Conservation (phyloP, 2,797 vertebrate genomes). For the Stomatorhinus walkeri region DNA sequence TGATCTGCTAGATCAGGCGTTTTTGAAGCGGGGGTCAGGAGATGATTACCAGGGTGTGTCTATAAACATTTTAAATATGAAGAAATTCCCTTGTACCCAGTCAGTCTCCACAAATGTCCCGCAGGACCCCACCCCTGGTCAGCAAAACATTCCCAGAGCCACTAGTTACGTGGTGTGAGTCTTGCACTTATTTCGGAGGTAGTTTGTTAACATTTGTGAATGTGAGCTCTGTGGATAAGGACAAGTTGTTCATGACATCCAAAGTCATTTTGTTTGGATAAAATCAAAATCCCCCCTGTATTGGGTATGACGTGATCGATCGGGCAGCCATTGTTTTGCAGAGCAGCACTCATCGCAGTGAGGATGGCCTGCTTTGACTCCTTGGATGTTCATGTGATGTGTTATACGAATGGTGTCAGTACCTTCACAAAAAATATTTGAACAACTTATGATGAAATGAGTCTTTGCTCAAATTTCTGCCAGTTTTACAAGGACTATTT, state of each 20-base stretch:
- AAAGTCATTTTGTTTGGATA: background rate
- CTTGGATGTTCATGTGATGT: constrained; percentile 37
- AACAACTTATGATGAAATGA: constrained; percentile 37
- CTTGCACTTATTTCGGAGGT: background rate
- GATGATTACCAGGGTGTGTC: background rate
- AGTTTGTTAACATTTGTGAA: background rate
- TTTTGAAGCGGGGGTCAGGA: background rate
- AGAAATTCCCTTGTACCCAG: background rate
- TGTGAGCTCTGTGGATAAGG: background rate
- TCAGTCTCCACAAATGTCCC: background rate
- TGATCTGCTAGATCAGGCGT: background rate
- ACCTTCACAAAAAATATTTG: constrained; percentile 38
- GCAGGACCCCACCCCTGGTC: background rate
- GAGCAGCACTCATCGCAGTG: constrained; percentile 29
- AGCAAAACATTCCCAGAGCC: background rate
- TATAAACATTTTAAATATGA: background rate
- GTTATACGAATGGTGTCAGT: constrained; percentile 34
- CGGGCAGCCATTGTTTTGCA: constrained; percentile 22
- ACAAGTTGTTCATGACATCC: background rate
- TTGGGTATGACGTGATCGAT: constrained; percentile 1
- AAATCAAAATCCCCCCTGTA: background rate
- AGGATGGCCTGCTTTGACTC: constrained; percentile 29
- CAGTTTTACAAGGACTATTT: constrained; percentile 44
- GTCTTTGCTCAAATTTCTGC: constrained; percentile 49
- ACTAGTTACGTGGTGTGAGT: background rate